phyloP scores from a whole-genome alignment of 2,888 invertebrate genomes.

The Agrenia bidenticulata region DNA sequence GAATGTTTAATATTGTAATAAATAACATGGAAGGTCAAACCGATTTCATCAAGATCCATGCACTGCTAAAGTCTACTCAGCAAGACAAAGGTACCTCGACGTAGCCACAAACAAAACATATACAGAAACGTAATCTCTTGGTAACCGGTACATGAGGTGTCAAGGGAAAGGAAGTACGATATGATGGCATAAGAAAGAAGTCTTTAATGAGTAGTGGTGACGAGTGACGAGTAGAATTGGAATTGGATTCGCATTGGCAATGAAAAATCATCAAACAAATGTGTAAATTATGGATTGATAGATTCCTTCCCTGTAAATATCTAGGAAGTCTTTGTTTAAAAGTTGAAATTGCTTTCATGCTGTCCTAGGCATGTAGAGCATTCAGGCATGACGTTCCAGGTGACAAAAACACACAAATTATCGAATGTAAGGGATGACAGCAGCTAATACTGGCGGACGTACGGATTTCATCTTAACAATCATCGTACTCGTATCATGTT shows the following conservation, averaged over 20 bases:
- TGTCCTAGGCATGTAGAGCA: constrained; percentile 4
- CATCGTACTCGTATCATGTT: neutral
- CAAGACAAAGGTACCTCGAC: too few species aligned
- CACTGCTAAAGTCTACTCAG: too few species aligned
- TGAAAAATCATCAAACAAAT: constrained; percentile 11
- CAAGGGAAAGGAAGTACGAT: constrained; percentile 52
- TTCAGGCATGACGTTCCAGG: constrained; percentile 12
- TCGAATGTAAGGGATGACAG: neutral
- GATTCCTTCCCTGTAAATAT: neutral
- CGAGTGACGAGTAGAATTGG: constrained; percentile 13
- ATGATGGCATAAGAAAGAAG: constrained; percentile 29
- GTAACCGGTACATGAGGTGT: constrained; percentile 51
- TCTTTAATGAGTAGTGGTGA: constrained; percentile 13
- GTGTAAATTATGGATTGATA: constrained; percentile 13
- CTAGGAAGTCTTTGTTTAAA: constrained; percentile 21
- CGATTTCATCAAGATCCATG: constrained; percentile 16
- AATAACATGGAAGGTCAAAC: constrained; percentile 13
- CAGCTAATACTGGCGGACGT: constrained; percentile 1
- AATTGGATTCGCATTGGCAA: constrained; percentile 21
- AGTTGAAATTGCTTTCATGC: neutral
- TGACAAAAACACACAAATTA: neutral
- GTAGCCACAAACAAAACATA: constrained; percentile 10
- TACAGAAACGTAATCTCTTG: neutral
- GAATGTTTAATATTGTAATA: too few species aligned
- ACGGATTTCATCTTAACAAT: neutral